Conservation (phyloP, 2,113 vertebrate species). For the Xiphorhynchus elegans region DNA sequence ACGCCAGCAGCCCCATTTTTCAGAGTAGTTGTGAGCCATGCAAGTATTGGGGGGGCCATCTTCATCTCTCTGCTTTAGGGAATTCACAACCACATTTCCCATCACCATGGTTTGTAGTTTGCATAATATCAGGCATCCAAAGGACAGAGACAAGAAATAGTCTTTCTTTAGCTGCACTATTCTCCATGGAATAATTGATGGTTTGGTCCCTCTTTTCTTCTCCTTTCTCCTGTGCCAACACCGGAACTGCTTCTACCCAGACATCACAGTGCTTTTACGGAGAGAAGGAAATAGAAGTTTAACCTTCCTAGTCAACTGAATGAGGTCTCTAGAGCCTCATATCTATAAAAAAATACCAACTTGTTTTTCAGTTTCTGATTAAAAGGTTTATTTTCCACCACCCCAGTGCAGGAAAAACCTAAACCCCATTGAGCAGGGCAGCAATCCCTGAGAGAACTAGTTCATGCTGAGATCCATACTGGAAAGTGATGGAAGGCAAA, state of each 20-base stretch:
- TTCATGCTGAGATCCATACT: neutral
- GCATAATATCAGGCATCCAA: neutral
- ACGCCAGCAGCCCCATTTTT: neutral
- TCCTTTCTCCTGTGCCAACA: neutral
- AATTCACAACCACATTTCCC: neutral
- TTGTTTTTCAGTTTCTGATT: neutral
- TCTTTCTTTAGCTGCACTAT: neutral
- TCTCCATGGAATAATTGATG: neutral
- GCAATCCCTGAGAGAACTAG: neutral
- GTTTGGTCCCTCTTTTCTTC: neutral
- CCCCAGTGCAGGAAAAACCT: neutral
- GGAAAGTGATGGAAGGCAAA: neutral
- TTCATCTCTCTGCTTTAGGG: neutral
- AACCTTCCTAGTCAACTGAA: neutral
- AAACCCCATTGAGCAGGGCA: neutral
- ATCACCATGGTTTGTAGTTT: fast-evolving
- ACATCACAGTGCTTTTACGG: neutral
- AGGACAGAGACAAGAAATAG: neutral
- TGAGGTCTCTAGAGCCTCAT: neutral
- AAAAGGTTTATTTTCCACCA: neutral
- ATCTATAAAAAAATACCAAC: neutral
- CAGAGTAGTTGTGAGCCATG: neutral
- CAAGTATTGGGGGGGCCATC: neutral
- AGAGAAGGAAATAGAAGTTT: neutral
- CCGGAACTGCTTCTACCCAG: neutral